Conservation (phyloP, 1,140 invertebrate genomes). For the Hyphantria cunea region DNA sequence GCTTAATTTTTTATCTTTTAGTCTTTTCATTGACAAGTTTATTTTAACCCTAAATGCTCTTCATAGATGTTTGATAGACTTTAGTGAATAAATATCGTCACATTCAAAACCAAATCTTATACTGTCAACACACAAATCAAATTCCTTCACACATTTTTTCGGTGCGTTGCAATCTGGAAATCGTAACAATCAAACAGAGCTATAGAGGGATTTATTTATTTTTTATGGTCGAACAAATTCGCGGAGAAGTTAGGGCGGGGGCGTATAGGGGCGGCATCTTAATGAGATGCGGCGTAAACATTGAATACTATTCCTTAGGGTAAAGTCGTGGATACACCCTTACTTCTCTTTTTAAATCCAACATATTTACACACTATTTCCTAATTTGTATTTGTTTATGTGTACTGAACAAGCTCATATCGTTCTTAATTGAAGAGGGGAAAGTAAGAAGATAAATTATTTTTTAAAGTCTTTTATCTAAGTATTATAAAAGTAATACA, state of each 20-base stretch:
- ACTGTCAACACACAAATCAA: no score
- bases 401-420: not conserved
- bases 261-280: constrained; percentile 35
- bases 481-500: no score
- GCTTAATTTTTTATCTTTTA: no score
- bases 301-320: constrained; percentile 54
- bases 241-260: constrained; percentile 37
- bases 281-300: constrained; percentile 72
- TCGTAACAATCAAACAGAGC: constrained; percentile 44
- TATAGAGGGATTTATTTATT: constrained; percentile 60
- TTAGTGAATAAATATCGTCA: no score
- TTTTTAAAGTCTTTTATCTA: no score
- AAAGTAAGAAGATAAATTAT: not conserved
- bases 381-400: constrained; percentile 26
- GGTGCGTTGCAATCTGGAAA: not conserved
- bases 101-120: no score
- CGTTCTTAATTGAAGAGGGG: not conserved
- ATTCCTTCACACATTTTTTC: no score
- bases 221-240: constrained; percentile 64
- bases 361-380: constrained; percentile 23
- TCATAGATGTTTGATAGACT: no score
- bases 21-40: no score
- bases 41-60: no score
- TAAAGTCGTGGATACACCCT: constrained; percentile 26
- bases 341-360: constrained; percentile 47